A percentile compares a stretch with the other conserved stretches of the same genome.
Evolutionary conservation across 2,888 invertebrate species (phyloP).

Genomic region (Chrysolina haemoptera): DNA sequence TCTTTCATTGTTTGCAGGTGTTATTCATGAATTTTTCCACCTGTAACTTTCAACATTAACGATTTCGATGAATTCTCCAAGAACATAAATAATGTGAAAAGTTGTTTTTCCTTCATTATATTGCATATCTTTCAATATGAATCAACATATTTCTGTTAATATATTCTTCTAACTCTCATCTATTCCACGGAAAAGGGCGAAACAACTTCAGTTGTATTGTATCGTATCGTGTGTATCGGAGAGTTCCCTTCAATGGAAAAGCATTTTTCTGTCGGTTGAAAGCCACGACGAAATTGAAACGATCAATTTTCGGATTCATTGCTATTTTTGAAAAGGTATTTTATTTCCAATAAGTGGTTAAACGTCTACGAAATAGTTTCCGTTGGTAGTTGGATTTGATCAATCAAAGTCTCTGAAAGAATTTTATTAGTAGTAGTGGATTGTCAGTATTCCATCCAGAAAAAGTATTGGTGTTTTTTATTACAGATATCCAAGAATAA

Average conservation of each 20-base stretch:
- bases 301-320: background rate
- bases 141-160: background rate
- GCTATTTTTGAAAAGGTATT: background rate
- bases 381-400: too few relatives aligned
- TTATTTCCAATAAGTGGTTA: background rate
- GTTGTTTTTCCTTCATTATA: background rate
- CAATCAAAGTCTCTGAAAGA: too few relatives aligned
- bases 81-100: too few relatives aligned
- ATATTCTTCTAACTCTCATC: background rate
- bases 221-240: background rate
- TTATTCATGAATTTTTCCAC: too few relatives aligned
- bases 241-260: background rate
- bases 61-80: too few relatives aligned
- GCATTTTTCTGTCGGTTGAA: background rate
- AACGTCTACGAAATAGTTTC: too few relatives aligned
- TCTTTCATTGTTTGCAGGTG: too few relatives aligned
- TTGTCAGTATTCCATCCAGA: too few relatives aligned
- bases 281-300: background rate
- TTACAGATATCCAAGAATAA: too few relatives aligned
- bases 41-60: too few relatives aligned
- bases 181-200: background rate
- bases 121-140: background rate
- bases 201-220: background rate
- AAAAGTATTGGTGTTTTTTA: too few relatives aligned
- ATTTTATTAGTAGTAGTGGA: too few relatives aligned